A percentile compares a stretch with the other conserved stretches of the same genome.
Evolutionary conservation across 2,797 vertebrate genomes (phyloP).

Genomic region (Emys orbicularis): DNA sequence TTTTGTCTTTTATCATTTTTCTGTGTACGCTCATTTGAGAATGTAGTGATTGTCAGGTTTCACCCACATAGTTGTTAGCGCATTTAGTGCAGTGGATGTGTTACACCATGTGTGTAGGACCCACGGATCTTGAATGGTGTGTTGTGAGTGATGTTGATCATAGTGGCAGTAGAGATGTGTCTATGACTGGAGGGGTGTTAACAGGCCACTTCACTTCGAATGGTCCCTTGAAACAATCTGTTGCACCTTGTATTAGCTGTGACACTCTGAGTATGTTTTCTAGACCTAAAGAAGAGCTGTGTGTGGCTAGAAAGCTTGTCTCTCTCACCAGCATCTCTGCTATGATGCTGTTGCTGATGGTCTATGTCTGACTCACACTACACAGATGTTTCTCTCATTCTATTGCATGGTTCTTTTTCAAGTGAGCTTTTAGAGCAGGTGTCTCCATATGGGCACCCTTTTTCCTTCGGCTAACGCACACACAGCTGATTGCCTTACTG

Average conservation of each 20-base stretch:
- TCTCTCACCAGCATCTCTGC: too few relatives aligned
- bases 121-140: too few relatives aligned
- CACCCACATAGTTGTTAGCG: neutral
- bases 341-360: neutral
- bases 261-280: too few relatives aligned
- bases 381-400: neutral
- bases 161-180: too few relatives aligned
- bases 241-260: too few relatives aligned
- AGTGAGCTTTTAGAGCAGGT: neutral
- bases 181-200: too few relatives aligned
- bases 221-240: too few relatives aligned
- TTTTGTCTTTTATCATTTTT: neutral
- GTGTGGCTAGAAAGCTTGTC: too few relatives aligned
- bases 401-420: neutral
- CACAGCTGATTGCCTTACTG: neutral
- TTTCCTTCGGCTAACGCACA: neutral
- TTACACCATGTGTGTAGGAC: too few relatives aligned
- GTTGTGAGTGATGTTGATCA: too few relatives aligned
- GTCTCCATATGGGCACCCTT: neutral
- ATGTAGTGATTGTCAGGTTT: neutral
- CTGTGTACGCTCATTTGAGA: neutral
- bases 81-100: neutral
- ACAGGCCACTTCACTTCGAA: too few relatives aligned
- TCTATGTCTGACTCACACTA: accelerated
- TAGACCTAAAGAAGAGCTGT: too few relatives aligned